Base-by-base conservation (phyloP, 2,888 invertebrate species). In the Catocala fraxini region DNA sequence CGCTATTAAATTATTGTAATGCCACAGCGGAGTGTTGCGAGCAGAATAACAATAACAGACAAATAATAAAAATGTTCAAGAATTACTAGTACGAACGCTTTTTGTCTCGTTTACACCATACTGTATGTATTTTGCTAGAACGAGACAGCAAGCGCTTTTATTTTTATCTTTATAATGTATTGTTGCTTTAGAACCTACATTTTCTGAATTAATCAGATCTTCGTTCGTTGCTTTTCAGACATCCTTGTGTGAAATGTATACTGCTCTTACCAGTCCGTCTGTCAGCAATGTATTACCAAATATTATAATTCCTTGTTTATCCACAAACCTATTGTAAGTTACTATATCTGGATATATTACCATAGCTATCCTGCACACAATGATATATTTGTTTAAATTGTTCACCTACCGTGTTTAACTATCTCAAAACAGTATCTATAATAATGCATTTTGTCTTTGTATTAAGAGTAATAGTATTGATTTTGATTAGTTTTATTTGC, bases 1-100 rank as follows among this genome's bases (percentile, higher is more conserved):
- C 82, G 82, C 79, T 77, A 73, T 70, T 81, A 74, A 80, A 51
- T 56, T 63, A 12, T 15, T 46, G 15, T 46, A 46, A 58, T 59
- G 25, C 12, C 60, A 67, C 59, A 63, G 54, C 53, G 15, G 58
- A 66, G 54, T 41, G 6, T 55, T 69, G 55, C 6, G 45, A 43
- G 57, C 51, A 47, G 11, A 39, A 45, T n/a, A 7, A 10, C 11
- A 48, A 48, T n/a, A 39, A 39, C 35, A 39, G 6, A 39, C 6
- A 39, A 9, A 6, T 39, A 7, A 39, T 2, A 39, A 0, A 39
- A 1, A 9, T 39, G 35, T 39, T 39, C 35, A 6, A 2, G 7
- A 6, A 39, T 6, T 9, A 9, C 7, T 39, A 39, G 9, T 1
- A 39, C 0, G 35, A 6, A 39, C 35, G 35, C 9, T 6, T 39